Evolutionary conservation across 2,797 vertebrate species (phyloP), one percentile per base, ranked within the genome.

Genomic region (Acipenser oxyrinchus): DNA sequence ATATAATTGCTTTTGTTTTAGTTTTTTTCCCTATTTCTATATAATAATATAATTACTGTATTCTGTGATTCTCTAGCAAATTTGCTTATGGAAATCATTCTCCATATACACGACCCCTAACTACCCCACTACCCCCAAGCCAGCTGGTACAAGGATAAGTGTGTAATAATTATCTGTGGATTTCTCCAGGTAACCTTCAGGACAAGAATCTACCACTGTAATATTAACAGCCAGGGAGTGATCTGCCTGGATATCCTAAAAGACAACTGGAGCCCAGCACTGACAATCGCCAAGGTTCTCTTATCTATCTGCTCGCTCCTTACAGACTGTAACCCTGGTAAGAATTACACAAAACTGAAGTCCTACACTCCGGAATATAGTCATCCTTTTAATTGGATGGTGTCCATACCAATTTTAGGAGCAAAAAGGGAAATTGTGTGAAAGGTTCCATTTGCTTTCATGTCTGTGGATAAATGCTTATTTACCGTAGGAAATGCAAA

Each of bases 261-360:
- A 74, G 90, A 79, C 72, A 89, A 82, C 78, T 94, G 93, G 94
- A 95, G 94, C 74, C 94, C 93, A n/a, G 94, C 94, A 0, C 88
- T 95, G 76, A 96, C 94, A 76, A 93, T 96, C 86, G 94, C 94
- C 79, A 96, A 96, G 88, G 93, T 95, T 65, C 92, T 96, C 18
- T 92, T 95, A 71, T 96, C 93, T 74, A 95, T 96, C 90, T 95
- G 92, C 88, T 96, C 93, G 71, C 92, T 94, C 78, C 94, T 96
- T 70, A 96, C 94, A 82, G 94, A 97, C 87, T 95, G 93, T 79
- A 96, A 96, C 76, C 94, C 95, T 13, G 93, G 94, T 96, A 86
- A 93, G 92, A 48, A 23, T 11, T 55, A n/a, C 53, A 55, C 7
- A 55, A 4, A 8, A 55, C 53, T 18, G 18, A 18, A 18, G 18